These are phyloP conservation scores for Bombyx huttoni DNA, from an alignment of 2,888 invertebrate genomes.

Conservation along the genomic window DNA sequence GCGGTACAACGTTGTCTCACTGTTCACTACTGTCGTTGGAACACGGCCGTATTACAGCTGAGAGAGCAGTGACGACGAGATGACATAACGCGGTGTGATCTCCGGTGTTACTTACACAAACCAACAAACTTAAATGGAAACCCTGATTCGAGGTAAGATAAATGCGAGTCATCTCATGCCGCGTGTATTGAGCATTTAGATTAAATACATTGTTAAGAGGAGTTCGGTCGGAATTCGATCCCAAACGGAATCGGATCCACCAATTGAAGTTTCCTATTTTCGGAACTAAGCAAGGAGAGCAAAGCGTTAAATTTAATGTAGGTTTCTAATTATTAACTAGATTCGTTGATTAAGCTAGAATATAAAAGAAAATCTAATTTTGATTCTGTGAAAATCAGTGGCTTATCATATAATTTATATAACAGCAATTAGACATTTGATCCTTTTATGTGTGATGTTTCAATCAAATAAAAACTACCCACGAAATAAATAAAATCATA, in stretches of 20 bases:
- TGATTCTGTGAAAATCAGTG: too few relatives aligned
- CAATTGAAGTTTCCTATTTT: conserved; percentile 4
- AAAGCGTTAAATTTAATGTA: background rate
- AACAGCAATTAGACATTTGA: too few relatives aligned
- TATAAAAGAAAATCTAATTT: too few relatives aligned
- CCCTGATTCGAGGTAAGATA: conserved; percentile 31
- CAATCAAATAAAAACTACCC: too few relatives aligned
- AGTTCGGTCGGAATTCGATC: conserved; percentile 15
- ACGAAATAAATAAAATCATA: too few relatives aligned
- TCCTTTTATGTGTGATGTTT: too few relatives aligned
- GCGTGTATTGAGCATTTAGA: conserved; percentile 19
- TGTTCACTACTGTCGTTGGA: background rate
- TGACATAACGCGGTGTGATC: conserved; percentile 28
- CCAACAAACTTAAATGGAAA: conserved; percentile 45
- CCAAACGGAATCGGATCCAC: background rate
- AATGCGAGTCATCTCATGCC: conserved; percentile 19
- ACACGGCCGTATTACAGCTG: conserved; percentile 12
- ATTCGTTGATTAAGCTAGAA: too few relatives aligned
- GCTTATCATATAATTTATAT: too few relatives aligned
- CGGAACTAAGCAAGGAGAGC: background rate
- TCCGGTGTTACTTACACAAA: conserved; percentile 28
- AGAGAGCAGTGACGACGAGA: conserved; percentile 15
- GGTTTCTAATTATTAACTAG: background rate
- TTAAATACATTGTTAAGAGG: conserved; percentile 5
- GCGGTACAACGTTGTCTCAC: background rate